Percentiles rank a stretch among this genome's conserved stretches.
These are phyloP conservation scores for Porites lutea DNA, from an alignment of 64 coral and sea anemone species.

Conservation along the genomic window DNA sequence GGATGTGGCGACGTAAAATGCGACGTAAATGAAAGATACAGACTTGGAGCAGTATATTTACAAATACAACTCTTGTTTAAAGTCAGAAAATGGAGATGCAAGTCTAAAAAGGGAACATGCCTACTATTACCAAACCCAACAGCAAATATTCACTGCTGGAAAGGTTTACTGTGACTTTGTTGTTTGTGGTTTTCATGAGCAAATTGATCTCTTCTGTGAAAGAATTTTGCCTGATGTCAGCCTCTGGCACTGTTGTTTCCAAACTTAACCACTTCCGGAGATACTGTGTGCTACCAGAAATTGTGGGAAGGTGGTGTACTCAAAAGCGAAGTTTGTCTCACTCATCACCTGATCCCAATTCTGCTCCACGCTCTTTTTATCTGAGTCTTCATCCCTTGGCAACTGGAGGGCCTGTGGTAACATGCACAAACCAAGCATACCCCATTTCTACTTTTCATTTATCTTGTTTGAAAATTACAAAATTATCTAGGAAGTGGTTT, in stretches of 20 bases:
- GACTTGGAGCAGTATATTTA: too few species aligned
- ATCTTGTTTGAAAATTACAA: constrained; percentile 33
- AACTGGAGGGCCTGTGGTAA: not conserved
- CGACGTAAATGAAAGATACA: too few species aligned
- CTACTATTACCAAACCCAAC: too few species aligned
- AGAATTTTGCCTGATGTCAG: constrained; percentile 20
- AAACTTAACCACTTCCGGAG: constrained; percentile 62
- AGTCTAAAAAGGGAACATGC: too few species aligned
- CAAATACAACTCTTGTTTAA: too few species aligned
- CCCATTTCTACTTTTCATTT: constrained; percentile 35
- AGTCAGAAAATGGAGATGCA: too few species aligned
- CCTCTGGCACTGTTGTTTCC: constrained; percentile 47
- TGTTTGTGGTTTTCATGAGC: constrained; percentile 33
- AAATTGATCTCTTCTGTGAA: constrained; percentile 29
- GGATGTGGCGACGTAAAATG: too few species aligned
- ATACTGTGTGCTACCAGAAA: constrained; percentile 48
- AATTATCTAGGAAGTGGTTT: constrained; percentile 33
- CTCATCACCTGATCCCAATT: not conserved
- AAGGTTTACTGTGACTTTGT: constrained; percentile 36
- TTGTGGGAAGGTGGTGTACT: constrained; percentile 67
- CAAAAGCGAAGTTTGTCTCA: constrained; percentile 2
- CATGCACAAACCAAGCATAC: constrained; percentile 32
- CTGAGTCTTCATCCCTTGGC: too few species aligned
- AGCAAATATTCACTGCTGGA: constrained; percentile 24
- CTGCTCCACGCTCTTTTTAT: too few species aligned